Evolutionary conservation across 2,888 invertebrate genomes (phyloP), one percentile per base, ranked within the genome.

Genomic region (Acrocyrtus sp.): DNA sequence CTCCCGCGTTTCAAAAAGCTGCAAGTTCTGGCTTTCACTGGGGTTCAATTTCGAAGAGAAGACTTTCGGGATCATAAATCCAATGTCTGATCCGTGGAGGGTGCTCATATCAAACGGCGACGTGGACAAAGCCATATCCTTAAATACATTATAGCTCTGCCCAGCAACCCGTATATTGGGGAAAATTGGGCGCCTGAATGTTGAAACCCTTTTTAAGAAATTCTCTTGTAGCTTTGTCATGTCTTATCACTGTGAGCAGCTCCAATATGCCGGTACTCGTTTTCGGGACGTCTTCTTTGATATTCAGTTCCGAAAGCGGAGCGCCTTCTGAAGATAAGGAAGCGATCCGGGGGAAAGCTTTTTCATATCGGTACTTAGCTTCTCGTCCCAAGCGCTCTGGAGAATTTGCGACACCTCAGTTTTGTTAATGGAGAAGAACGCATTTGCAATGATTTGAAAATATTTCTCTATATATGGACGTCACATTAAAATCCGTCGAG

Each of bases 131-230:
- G 26, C 39, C 0, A 3, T 27, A 26, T 76, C 75, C 15, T 61
- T 29, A n/a, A 76, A 63, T 3, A 76, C 65, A 29, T 76, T 54
- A 54, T 67, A 76, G 22, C 72, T 48, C 12, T 69, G 39, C 4
- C 75, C 75, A 19, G 69, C 57, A 10, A 65, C 1, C 2, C n/a
- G 54, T 24, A 22, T 69, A 56, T 22, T 53, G 34, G 0, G 15
- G 47, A 39, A 63, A 69, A 50, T 26, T 6, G n/a, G 72, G 75
- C 15, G 72, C 27, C n/a, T 19, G 45, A 10, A 76, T 41, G 6
- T 29, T 39, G 2, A 72, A 34, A 1, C 21, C 75, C 19, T 58
- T 34, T 10, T 76, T 51, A 34, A 76, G 22, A 4, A 76, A 47
- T 12, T 3, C 47, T 3, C 24, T 27, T 10, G 26, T 66, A 0